phyloP scores from a whole-genome alignment of 2,797 vertebrate genomes.

The Myotis findleyi region DNA sequence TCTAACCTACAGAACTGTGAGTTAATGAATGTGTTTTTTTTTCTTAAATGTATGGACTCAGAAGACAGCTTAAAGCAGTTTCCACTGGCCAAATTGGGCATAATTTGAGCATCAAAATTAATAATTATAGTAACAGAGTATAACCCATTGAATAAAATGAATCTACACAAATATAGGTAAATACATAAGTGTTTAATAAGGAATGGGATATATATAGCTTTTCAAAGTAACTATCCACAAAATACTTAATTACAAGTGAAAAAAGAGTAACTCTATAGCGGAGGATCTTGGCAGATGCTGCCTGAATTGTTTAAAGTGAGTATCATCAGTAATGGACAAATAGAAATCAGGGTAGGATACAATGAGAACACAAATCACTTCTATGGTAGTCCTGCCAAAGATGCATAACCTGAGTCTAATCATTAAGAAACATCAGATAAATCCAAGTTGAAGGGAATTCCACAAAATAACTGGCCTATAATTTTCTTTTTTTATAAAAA shows the following conservation, averaged over 20 bases:
- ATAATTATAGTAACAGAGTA: not conserved
- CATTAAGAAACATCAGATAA: constrained; percentile 9
- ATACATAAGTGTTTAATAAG: not conserved
- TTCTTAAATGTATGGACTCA: not conserved
- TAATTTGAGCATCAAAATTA: constrained; percentile 44
- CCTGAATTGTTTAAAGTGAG: constrained; percentile 43
- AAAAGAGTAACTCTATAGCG: not conserved
- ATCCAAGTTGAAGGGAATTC: not conserved
- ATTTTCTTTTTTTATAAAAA: not conserved
- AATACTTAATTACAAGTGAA: not conserved
- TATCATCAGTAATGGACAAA: not conserved
- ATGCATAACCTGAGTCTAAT: not conserved
- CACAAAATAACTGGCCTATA: constrained; percentile 34
- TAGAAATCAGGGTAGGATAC: not conserved
- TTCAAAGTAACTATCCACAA: constrained; percentile 14
- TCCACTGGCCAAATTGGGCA: not conserved
- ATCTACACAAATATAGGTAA: not conserved
- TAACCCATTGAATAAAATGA: constrained; percentile 21
- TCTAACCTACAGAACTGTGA: not conserved
- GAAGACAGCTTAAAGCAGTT: constrained; percentile 2
- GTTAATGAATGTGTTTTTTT: not conserved
- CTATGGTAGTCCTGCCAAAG: not conserved
- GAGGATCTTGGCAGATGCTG: not conserved
- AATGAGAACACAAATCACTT: not conserved
- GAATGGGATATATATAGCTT: not conserved